Evolutionary conservation across 1,140 invertebrate genomes (phyloP).

Genomic region (Neodiprion fabricii): DNA sequence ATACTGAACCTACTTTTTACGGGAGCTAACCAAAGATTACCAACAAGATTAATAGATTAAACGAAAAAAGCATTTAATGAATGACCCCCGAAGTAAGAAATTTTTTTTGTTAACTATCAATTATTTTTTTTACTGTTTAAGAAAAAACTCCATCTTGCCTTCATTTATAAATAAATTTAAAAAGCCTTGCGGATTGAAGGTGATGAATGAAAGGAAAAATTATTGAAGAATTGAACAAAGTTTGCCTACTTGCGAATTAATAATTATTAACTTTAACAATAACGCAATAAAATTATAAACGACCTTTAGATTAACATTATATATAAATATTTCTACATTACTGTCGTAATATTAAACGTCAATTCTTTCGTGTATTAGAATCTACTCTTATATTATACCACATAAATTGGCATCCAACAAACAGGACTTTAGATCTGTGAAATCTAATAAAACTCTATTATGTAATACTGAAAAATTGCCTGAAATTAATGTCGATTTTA

Average conservation of each 20-base stretch:
- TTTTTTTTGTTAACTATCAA: background rate
- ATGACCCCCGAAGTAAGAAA: background rate
- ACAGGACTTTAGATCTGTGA: background rate
- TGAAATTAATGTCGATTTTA: background rate
- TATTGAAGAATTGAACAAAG: background rate
- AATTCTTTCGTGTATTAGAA: conserved; percentile 4
- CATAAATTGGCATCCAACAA: background rate
- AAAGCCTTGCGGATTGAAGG: background rate
- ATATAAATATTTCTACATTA: conserved; percentile 9
- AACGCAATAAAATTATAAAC: background rate
- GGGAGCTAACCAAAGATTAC: conserved; percentile 10
- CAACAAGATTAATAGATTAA: background rate
- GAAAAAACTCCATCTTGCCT: conserved; percentile 5
- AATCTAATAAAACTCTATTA: background rate
- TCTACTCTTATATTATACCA: background rate
- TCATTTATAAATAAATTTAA: conserved; percentile 4
- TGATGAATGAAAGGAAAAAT: background rate
- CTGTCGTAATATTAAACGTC: conserved; percentile 6
- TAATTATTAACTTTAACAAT: background rate
- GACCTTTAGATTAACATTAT: conserved; percentile 10
- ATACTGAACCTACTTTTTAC: background rate
- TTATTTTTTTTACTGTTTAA: conserved; percentile 8
- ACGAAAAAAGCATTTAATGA: background rate
- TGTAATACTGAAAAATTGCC: background rate
- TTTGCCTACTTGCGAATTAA: conserved; percentile 10